Evolutionary conservation across 2,888 invertebrate species (phyloP), one percentile per base, ranked within the genome.

Genomic region (Thereva nobilitata): DNA sequence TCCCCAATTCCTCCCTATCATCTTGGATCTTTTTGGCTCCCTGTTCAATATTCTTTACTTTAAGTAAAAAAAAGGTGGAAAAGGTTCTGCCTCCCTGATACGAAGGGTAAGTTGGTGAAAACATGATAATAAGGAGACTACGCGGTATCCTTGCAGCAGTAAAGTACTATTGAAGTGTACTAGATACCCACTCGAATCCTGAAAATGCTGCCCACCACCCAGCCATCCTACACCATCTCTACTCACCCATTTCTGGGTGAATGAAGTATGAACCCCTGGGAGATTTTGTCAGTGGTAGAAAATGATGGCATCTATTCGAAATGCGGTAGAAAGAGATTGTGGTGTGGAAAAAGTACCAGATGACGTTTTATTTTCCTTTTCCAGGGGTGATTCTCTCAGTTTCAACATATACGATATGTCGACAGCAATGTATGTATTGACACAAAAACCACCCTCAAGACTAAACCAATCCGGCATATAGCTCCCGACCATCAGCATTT

Each of bases 301-400:
- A 49, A 59, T 49, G 59, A 59, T 40, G 59, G 59, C 59, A 59
- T 59, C 59, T 38, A 40, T 37, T 47, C 37, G 38, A 49, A 9
- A 4, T 52, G 34, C 2, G 12, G n/a, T 12, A 9, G 10, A 42
- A 37, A 40, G 34, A 44, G 37, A 44, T n/a, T 53, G 47, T 40
- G 45, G 54, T 47, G 56, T 66, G 66, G 66, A 57, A 66, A 66
- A 66, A 40, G 44, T 40, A 66, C 66, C 56, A 66, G 57, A 66
- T 56, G 57, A 66, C 66, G 55, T 50, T 66, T 65, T 57, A 40
- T 47, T 57, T 47, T 57, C 49, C 44, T 49, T 50, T 35, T 9
- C 41, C 5, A 35, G n/a, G 41, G 37, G 37, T 57, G 59, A 59
- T 47, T 59, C 59, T 47, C 38, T 9, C 35, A 47, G 47, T 59